These are phyloP conservation scores for Litoditis marina DNA, from an alignment of 2,888 invertebrate genomes.

Conservation along the genomic window DNA sequence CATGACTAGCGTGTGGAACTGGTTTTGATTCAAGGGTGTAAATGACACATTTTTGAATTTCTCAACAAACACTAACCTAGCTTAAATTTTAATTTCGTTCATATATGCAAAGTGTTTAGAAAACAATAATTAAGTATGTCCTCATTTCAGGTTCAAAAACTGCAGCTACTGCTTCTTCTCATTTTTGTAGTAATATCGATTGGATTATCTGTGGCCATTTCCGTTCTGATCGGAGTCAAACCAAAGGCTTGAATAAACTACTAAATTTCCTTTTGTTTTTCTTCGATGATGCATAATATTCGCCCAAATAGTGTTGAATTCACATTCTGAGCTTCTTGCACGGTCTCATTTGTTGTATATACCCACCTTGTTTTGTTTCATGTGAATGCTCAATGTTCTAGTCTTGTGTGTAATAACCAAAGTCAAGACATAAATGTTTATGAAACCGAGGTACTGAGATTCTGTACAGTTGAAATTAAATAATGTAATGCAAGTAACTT, in stretches of 20 bases:
- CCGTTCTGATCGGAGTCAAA: slow-evolving; percentile 33
- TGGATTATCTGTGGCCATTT: slow-evolving; percentile 31
- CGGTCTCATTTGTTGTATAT: not conserved
- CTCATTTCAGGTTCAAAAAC: slow-evolving; percentile 25
- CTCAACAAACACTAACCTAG: not conserved
- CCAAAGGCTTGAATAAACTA: slow-evolving; percentile 5
- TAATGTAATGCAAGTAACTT: no score
- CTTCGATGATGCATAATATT: no score
- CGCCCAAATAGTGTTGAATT: no score
- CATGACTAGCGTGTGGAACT: slow-evolving; percentile 1
- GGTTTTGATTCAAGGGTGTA: not conserved
- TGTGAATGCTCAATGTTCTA: no score
- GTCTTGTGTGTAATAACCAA: no score
- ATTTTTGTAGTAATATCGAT: slow-evolving; percentile 25
- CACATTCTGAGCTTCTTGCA: not conserved
- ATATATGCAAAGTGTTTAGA: no score
- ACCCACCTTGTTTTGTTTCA: slow-evolving; percentile 87
- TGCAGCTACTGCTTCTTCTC: slow-evolving; percentile 25
- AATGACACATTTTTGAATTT: not conserved
- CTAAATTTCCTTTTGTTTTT: no score
- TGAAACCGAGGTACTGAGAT: no score
- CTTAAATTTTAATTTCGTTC: no score
- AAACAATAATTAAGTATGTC: no score
- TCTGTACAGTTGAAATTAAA: no score
- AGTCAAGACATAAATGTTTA: no score